These are phyloP conservation scores for Acropora yongei DNA, from an alignment of 64 coral and sea anemone species.

Conservation along the genomic window DNA sequence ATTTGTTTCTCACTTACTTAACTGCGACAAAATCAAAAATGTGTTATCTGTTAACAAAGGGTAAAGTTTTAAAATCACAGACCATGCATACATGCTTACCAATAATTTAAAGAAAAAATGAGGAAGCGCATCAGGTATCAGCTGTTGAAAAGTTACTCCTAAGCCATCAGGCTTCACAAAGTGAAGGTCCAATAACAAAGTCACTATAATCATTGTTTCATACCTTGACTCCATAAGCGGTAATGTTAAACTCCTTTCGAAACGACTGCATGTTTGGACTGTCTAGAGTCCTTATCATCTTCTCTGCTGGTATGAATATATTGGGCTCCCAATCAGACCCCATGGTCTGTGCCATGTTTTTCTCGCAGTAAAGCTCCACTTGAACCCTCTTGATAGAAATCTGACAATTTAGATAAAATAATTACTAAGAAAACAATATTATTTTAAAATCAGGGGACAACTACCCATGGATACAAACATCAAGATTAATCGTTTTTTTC, in stretches of 20 bases:
- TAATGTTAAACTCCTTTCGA: constrained; percentile 76
- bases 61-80: too few species aligned
- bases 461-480: background rate
- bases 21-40: too few species aligned
- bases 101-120: too few species aligned
- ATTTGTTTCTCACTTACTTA: too few species aligned
- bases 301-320: constrained; percentile 70
- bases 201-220: background rate
- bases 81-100: too few species aligned
- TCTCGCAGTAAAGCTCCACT: constrained; percentile 78
- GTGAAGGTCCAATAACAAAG: too few species aligned
- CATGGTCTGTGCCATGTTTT: constrained; percentile 40
- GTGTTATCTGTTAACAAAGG: too few species aligned
- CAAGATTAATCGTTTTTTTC: too few species aligned
- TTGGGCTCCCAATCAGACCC: constrained; percentile 26
- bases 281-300: constrained; percentile 72
- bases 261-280: constrained; percentile 85
- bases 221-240: constrained; percentile 92
- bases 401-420: constrained; percentile 1
- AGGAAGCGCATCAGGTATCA: too few species aligned
- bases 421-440: background rate
- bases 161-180: too few species aligned
- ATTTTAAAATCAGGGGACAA: too few species aligned
- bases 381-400: constrained; percentile 50
- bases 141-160: too few species aligned